Evolutionary conservation across 2,113 vertebrate species (phyloP), one percentile per base, ranked within the genome.

Genomic region (Synodontis membranacea): DNA sequence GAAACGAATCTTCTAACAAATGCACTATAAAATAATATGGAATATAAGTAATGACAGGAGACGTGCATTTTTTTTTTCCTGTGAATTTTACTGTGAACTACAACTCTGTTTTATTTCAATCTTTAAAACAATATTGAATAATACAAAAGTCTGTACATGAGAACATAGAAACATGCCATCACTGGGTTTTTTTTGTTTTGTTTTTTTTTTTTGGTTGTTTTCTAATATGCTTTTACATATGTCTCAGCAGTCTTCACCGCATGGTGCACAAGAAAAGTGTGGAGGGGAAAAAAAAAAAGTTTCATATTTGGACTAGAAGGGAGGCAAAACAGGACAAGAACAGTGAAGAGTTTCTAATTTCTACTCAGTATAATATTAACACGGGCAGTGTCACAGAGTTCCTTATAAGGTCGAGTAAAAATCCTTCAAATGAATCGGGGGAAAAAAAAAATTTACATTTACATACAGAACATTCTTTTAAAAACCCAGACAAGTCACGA

Each of bases 111-210:
- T 88, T 89, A 88, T 88, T 89, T 89, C 84, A 88, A 88, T 89
- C 80, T 89, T 88, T 88, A 88, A 89, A 89, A 86, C 84, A 84
- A 89, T 87, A 75, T 86, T 84, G 82, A 84, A 88, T 88, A 89
- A 89, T 88, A 88, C 80, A 89, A 89, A 89, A 85, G 84, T 58
- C 86, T 89, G 89, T 89, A 89, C 86, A 89, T 60, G 82, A 88
- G 84, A 88, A 88, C 81, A 88, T 88, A 88, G 86, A 88, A 89
- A 89, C 89, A 89, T 89, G 89, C 84, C 44, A 4, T 84, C 81
- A 84, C 83, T 50, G 54, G 79, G 74, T 75, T 86, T 84, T 84
- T 86, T 82, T 84, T 7, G 0, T 31, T 34, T 54, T 48, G 25
- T 79, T 80, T 86, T 28, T 14, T 66, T n/a, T n/a, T n/a, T n/a